A percentile compares a stretch with the other conserved stretches of the same genome.
These are phyloP conservation scores for Protonemura montana DNA, from an alignment of 2,888 invertebrate genomes.

Conservation along the genomic window DNA sequence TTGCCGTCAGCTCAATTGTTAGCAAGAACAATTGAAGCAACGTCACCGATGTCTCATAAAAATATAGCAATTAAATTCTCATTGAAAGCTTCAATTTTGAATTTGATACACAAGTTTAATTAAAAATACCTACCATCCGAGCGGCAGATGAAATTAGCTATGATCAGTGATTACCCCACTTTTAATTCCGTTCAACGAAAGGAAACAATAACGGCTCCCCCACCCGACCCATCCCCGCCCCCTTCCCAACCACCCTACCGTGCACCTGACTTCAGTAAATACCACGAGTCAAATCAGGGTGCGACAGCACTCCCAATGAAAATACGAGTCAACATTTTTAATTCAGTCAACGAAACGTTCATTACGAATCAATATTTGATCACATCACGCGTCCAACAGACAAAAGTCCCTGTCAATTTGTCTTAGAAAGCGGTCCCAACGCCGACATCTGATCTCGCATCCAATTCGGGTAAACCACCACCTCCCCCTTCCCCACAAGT, in stretches of 20 bases:
- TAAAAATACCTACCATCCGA: not conserved
- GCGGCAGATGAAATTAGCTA: not conserved
- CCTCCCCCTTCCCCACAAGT: too few relatives aligned
- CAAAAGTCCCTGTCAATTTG: not conserved
- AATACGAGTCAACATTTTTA: not conserved
- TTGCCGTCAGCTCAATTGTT: not conserved
- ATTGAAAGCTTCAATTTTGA: not conserved
- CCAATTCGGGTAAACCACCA: not conserved
- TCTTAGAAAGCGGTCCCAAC: not conserved
- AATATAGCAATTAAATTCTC: not conserved
- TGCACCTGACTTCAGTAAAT: not conserved
- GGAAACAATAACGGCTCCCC: not conserved
- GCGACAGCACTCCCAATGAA: not conserved
- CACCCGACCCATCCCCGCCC: not conserved
- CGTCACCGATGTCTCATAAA: not conserved
- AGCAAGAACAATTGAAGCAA: not conserved
- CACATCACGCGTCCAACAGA: not conserved
- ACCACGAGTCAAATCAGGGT: not conserved
- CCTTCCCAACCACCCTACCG: not conserved
- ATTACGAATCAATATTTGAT: not conserved
- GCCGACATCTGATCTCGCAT: not conserved
- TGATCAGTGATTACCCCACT: conserved; percentile 12
- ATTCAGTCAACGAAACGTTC: not conserved
- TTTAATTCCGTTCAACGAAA: not conserved
- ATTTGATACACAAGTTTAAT: not conserved